These are phyloP conservation scores for Terebella lapidaria DNA, from an alignment of 2,888 invertebrate species.

Conservation along the genomic window DNA sequence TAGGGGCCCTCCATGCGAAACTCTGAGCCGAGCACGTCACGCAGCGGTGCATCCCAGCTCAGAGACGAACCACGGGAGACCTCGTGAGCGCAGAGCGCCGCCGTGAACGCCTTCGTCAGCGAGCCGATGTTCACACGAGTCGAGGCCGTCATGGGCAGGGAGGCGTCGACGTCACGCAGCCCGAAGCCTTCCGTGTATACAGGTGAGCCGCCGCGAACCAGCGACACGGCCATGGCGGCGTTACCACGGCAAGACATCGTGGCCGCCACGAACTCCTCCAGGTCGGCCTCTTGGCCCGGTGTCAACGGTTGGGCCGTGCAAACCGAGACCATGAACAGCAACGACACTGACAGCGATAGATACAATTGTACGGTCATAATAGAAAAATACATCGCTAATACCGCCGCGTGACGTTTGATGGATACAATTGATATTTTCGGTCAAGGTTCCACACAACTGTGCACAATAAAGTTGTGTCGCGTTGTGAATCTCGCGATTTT, in stretches of 20 bases:
- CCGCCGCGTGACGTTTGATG: too few relatives aligned
- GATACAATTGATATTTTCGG: too few relatives aligned
- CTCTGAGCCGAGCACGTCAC: conserved; percentile 31
- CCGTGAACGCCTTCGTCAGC: conserved; percentile 39
- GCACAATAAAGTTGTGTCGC: too few relatives aligned
- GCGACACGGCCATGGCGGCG: conserved; percentile 29
- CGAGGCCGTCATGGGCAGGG: conserved; percentile 24
- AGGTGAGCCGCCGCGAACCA: conserved; percentile 27
- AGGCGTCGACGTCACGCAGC: conserved; percentile 26
- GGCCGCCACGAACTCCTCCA: neutral
- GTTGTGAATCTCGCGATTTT: too few relatives aligned
- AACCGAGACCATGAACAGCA: too few relatives aligned
- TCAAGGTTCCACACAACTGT: too few relatives aligned
- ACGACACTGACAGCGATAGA: too few relatives aligned
- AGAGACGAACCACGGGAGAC: conserved; percentile 1
- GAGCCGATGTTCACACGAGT: conserved; percentile 39
- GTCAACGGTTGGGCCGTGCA: neutral
- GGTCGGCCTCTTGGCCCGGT: neutral
- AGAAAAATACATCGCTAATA: too few relatives aligned
- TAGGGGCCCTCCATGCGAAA: conserved; percentile 36
- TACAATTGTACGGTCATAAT: too few relatives aligned
- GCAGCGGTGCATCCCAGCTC: conserved; percentile 7
- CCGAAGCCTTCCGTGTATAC: conserved; percentile 33
- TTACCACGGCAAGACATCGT: conserved; percentile 28
- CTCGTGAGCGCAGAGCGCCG: conserved; percentile 28